phyloP scores from a whole-genome alignment of 2,113 vertebrate species.

The Ornithorhynchus anatinus region DNA sequence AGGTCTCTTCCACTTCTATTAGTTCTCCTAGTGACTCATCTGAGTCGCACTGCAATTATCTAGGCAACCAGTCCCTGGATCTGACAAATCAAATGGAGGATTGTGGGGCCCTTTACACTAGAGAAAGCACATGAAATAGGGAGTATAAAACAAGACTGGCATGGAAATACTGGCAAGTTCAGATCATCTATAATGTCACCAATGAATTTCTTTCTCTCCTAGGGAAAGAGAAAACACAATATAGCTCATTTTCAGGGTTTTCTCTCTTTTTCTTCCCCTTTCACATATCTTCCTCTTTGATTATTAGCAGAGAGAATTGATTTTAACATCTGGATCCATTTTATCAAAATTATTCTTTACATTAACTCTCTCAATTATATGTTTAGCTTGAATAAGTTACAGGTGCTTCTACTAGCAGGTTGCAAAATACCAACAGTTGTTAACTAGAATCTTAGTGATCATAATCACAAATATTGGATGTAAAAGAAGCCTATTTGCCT shows the following conservation, averaged over 20 bases:
- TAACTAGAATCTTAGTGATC: constrained; percentile 36
- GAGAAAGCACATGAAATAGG: constrained; percentile 26
- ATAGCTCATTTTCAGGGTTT: neutral
- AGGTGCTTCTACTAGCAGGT: too few species aligned
- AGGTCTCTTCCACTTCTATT: constrained; percentile 1
- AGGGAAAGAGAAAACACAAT: neutral
- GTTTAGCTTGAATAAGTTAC: constrained; percentile 31
- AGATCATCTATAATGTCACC: neutral
- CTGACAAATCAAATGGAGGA: neutral
- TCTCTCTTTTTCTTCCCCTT: constrained; percentile 16
- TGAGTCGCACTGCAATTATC: constrained; percentile 4
- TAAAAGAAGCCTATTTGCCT: too few species aligned
- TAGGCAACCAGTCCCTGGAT: neutral
- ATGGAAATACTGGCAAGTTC: neutral
- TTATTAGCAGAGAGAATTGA: constrained; percentile 7
- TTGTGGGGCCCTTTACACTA: neutral
- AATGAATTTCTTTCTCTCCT: neutral
- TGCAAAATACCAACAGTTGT: constrained; percentile 3
- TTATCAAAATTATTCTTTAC: constrained; percentile 23
- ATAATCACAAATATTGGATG: too few species aligned
- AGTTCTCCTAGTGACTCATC: neutral
- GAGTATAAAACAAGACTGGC: neutral
- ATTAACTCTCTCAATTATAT: constrained; percentile 39
- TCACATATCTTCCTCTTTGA: neutral
- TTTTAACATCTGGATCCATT: constrained; percentile 7